Base-by-base conservation (phyloP, 2,888 invertebrate genomes). In the Dicyrtoma fusca region DNA sequence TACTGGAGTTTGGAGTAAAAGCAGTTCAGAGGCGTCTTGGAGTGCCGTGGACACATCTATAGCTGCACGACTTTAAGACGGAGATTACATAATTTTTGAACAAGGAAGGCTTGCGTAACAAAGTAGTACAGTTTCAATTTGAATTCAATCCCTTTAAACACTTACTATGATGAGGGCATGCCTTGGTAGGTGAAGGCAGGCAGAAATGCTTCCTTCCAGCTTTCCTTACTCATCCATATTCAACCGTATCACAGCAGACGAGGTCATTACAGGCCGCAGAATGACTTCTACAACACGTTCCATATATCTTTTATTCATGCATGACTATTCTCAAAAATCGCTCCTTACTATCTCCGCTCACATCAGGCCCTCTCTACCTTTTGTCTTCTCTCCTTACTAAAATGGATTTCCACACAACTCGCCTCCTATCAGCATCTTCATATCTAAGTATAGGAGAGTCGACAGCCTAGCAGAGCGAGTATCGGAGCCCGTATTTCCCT, bases 281-380 rank as follows among this genome's bases (percentile, higher is more conserved):
- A 74, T 68, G 68, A 63, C 66, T 70, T 47, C 63, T 55, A 74
- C 71, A 61, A 71, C 70, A 68, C 71, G 68, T 74, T 71, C 68
- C 62, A 66, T 17, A 61, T 47, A 74, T 74, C 65, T 71, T 71
- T 74, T 74, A 74, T 74, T 74, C 74, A 74, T 74, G 74, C 65
- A 69, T 64, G 69, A 17, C 73, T 64, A 53, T 69, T 64, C 69
- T 69, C 53, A 55, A 59, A 71, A 68, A 68, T 66, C 66, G 45
- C 62, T 66, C 63, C n/a, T 69, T 71, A 51, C 66, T 47, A 71
- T 68, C 66, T 74, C 55, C 14, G 14, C 17, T 42, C 42, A 17
- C 42, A 11, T 61, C 34, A 8, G 42, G 26, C 61, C n/a, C 10
- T 42, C 55, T 55, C 42, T 44, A 17, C 44, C 61, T 44, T 61